These are phyloP conservation scores for Cylloceria caligata DNA, from an alignment of 2,888 invertebrate genomes.

Conservation along the genomic window DNA sequence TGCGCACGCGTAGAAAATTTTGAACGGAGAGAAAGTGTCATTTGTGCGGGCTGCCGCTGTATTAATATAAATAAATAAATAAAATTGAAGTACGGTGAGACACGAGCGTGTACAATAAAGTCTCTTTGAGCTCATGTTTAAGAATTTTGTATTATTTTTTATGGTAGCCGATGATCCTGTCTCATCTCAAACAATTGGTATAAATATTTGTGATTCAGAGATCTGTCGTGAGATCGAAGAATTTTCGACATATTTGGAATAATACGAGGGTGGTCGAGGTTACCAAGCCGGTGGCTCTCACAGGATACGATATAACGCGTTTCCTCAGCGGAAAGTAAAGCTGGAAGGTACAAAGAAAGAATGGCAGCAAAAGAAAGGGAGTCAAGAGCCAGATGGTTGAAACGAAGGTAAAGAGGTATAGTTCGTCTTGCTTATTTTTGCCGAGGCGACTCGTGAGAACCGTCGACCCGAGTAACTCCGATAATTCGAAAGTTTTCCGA, in stretches of 20 bases:
- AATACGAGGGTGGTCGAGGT: constrained; percentile 21
- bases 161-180: background rate
- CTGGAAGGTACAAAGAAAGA: constrained; percentile 9
- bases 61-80: background rate
- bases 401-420: background rate
- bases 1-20: background rate
- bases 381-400: constrained; percentile 10
- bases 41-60: background rate
- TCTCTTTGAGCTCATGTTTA: background rate
- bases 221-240: background rate
- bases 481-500: constrained; percentile 41
- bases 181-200: background rate
- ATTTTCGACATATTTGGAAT: constrained; percentile 25
- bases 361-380: background rate
- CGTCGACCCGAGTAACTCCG: background rate
- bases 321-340: constrained; percentile 1
- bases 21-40: background rate
- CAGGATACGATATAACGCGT: constrained; percentile 9
- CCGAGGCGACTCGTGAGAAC: background rate
- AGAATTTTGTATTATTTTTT: background rate
- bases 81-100: background rate
- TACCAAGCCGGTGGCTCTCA: constrained; percentile 20
- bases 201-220: background rate
- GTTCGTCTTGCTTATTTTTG: background rate
- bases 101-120: background rate